Evolutionary conservation across 2,888 invertebrate species (phyloP).

Genomic region (Mechanitis messenoides): DNA sequence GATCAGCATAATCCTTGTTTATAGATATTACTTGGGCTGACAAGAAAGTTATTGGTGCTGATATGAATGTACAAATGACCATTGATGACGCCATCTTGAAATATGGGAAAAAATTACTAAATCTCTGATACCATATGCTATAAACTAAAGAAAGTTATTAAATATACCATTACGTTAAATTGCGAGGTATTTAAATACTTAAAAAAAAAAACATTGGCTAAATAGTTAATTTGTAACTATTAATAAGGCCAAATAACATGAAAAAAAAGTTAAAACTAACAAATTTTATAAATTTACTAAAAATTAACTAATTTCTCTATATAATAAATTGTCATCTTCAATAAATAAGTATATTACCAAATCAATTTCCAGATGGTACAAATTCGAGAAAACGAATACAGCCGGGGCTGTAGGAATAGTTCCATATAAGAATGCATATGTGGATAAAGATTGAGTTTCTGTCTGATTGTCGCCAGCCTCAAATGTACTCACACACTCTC

Average conservation of each 20-base stretch:
- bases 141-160: too few relatives aligned
- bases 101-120: background rate
- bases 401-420: constrained; percentile 97
- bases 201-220: too few relatives aligned
- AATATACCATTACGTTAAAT: too few relatives aligned
- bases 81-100: constrained; percentile 91
- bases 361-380: constrained; percentile 90
- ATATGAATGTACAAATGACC: constrained; percentile 95
- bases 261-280: too few relatives aligned
- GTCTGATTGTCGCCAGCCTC: constrained; percentile 81
- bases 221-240: too few relatives aligned
- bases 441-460: constrained; percentile 88
- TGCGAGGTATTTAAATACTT: too few relatives aligned
- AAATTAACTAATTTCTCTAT: too few relatives aligned
- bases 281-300: too few relatives aligned
- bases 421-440: constrained; percentile 96
- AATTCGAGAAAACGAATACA: constrained; percentile 95
- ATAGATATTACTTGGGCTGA: constrained; percentile 94
- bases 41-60: constrained; percentile 96
- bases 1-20: constrained; percentile 85
- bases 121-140: background rate
- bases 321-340: too few relatives aligned
- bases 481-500: constrained; percentile 88
- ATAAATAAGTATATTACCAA: constrained; percentile 75
- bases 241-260: too few relatives aligned